Evolutionary conservation across 2,888 invertebrate species (phyloP), one percentile per base, ranked within the genome.

Genomic region (Tethea ocularis): DNA sequence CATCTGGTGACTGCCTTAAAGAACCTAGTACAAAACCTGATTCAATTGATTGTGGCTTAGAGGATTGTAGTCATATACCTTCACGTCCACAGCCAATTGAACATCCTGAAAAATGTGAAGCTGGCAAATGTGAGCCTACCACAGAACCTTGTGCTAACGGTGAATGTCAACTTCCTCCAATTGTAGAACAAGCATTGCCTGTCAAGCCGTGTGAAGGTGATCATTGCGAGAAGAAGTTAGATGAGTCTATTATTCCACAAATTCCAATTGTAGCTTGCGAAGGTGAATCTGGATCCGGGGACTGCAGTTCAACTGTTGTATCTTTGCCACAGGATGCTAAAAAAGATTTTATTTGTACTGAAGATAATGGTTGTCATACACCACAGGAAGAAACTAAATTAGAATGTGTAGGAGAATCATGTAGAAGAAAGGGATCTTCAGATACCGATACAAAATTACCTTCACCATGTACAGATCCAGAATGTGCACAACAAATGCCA

Each of bases 371-470:
- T 46, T 86, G 80, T 58, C 62, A 62, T 23, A 63, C 61, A 59
- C 58, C 67, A 26, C 72, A 65, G 38, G 64, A 71, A 22, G 64
- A 70, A 60, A 15, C 61, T 33, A 61, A 68, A 63, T 63, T 68
- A 60, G 82, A 83, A 61, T 89, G 90, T 60, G 68, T 62, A 23
- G 84, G 78, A 57, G 83, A 81, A 62, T 72, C 71, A 29, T 91
- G 91, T 67, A 78, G 77, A 68, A 78, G 80, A 57, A 83, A 84
- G 64, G 83, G 85, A 61, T 64, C 61, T 52, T 20, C 75, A 36
- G 63, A 72, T 56, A 53, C 62, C 60, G 72, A 74, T 51, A 65
- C 70, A 55, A 65, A 75, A 58, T 17, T 68, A 57, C 74, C 81
- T 59, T 57, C 72, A 60, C 69, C 77, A 61, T 86, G 87, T 71